Percentiles rank a stretch among this genome's conserved stretches.
Evolutionary conservation across 2,888 invertebrate genomes (phyloP).

Genomic region (Aphodius granarius): DNA sequence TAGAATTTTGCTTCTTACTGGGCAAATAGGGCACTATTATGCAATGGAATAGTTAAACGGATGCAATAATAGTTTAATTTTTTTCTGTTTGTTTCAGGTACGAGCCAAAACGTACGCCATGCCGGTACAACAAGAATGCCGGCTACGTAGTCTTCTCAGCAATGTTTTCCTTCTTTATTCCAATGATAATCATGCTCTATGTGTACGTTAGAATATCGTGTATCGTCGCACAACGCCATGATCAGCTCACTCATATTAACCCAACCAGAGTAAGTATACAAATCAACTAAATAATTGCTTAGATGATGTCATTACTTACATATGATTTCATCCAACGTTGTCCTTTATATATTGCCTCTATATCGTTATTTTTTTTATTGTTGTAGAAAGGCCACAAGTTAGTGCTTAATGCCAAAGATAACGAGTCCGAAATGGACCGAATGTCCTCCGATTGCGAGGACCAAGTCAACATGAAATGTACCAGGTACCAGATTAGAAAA

Average conservation of each 20-base stretch:
- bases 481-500: conserved; percentile 46
- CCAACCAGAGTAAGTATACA: conserved; percentile 42
- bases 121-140: conserved; percentile 88
- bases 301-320: not conserved
- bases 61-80: not conserved
- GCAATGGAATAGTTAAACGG: too few relatives aligned
- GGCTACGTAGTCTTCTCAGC: conserved; percentile 96
- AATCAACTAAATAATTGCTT: not conserved
- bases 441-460: conserved; percentile 54
- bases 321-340: too few relatives aligned
- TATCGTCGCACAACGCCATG: conserved; percentile 78
- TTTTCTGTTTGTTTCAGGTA: conserved; percentile 63
- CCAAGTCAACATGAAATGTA: conserved; percentile 43
- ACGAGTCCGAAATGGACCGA: conserved; percentile 51
- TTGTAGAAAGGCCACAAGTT: conserved; percentile 50
- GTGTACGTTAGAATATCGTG: conserved; percentile 90
- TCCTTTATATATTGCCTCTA: not conserved
- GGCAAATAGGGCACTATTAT: too few relatives aligned
- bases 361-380: conserved; percentile 13
- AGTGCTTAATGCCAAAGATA: conserved; percentile 46
- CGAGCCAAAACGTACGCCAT: conserved; percentile 71
- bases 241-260: conserved; percentile 69
- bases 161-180: conserved; percentile 94
- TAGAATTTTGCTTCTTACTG: too few relatives aligned
- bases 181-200: conserved; percentile 93